Evolutionary conservation across 2,113 vertebrate genomes (phyloP).

Genomic region (Psophia crepitans): DNA sequence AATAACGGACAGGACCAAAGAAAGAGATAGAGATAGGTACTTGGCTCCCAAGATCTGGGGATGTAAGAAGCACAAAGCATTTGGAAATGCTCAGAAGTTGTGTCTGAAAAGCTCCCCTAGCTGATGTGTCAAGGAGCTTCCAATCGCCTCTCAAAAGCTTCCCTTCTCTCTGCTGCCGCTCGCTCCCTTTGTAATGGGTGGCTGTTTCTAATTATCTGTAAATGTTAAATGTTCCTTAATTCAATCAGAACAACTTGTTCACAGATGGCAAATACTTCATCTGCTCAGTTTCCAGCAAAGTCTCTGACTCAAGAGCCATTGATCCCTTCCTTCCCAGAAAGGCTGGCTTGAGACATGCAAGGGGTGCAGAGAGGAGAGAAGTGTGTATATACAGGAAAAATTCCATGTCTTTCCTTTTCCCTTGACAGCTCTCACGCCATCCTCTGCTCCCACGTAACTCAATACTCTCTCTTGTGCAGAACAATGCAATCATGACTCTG

Average conservation of each 20-base stretch:
- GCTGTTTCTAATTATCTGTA: slow-evolving; percentile 69
- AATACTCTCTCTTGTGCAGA: neutral
- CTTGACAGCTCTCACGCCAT: neutral
- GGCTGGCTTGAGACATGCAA: neutral
- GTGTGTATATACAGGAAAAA: rapidly evolving
- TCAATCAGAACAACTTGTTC: slow-evolving; percentile 65
- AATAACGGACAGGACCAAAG: neutral
- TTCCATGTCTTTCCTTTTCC: neutral
- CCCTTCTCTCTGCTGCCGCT: neutral
- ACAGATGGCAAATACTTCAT: slow-evolving; percentile 63
- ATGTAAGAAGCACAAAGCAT: slow-evolving; percentile 26
- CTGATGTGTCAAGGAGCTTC: slow-evolving; percentile 53
- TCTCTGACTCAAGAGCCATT: neutral
- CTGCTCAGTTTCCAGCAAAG: slow-evolving; percentile 3
- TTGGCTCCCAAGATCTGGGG: neutral
- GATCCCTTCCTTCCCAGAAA: neutral
- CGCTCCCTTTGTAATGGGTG: slow-evolving; percentile 38
- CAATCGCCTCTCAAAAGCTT: slow-evolving; percentile 45
- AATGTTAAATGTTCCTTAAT: slow-evolving; percentile 68
- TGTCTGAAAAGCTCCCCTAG: slow-evolving; percentile 59
- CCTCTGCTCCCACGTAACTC: rapidly evolving
- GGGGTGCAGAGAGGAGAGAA: neutral
- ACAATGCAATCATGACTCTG: rapidly evolving
- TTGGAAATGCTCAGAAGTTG: slow-evolving; percentile 40
- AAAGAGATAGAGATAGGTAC: neutral